Conservation (phyloP, 2,888 invertebrate genomes). For the Atrina japonica region DNA sequence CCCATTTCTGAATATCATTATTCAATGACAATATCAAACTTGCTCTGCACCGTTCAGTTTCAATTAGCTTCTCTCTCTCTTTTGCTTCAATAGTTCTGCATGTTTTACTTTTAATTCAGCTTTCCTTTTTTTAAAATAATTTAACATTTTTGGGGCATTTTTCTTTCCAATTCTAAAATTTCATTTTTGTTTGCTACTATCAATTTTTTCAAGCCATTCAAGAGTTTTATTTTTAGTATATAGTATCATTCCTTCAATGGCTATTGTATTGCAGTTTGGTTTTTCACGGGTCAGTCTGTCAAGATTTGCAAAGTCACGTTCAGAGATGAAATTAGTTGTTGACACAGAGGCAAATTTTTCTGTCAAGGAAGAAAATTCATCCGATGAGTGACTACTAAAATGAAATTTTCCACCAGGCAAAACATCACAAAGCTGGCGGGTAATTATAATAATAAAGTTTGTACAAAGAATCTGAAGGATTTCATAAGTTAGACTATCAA, state of each 20-base stretch:
- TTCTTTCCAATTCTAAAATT: not conserved
- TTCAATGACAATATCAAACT: no score
- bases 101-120: no score
- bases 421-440: constrained; percentile 10
- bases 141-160: not conserved
- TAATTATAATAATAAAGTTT: constrained; percentile 16
- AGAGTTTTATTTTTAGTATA: not conserved
- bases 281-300: not conserved
- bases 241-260: not conserved
- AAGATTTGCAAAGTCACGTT: not conserved
- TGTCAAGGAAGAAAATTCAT: no score
- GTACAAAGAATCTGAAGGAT: constrained; percentile 23
- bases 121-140: not conserved
- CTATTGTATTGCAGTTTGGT: not conserved
- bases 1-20: no score
- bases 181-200: not conserved
- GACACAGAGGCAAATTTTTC: not conserved
- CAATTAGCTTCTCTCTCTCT: no score
- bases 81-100: no score
- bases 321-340: not conserved
- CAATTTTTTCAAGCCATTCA: not conserved
- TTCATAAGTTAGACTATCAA: constrained; percentile 12
- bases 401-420: not conserved
- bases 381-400: no score
- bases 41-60: no score